A percentile compares a stretch with the other conserved stretches of the same genome.
Conservation (phyloP, 2,113 vertebrate species). For the Oxyura jamaicensis region DNA sequence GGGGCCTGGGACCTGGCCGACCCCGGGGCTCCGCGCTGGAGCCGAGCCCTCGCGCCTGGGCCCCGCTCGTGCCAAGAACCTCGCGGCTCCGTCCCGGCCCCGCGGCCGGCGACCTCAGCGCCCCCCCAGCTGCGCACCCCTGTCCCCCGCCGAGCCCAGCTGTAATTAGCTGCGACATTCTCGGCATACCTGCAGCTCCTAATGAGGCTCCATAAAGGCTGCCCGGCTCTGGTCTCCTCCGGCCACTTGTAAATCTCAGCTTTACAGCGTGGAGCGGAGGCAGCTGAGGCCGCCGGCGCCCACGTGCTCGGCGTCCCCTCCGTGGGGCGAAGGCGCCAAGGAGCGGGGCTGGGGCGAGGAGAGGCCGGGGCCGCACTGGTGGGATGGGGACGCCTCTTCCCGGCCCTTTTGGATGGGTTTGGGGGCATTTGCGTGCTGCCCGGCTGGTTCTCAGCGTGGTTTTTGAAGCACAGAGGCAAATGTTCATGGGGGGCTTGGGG, state of each 20-base stretch:
- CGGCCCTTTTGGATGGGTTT: rapidly evolving
- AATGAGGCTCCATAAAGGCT: conserved; percentile 70
- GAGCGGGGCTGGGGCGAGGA: not conserved
- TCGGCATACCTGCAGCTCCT: conserved; percentile 64
- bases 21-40: rapidly evolving
- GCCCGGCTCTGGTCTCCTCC: not conserved
- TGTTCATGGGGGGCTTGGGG: rapidly evolving
- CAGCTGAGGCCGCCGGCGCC: not conserved
- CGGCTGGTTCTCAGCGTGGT: not conserved
- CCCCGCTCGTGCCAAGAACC: not conserved
- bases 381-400: not conserved
- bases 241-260: conserved; percentile 53
- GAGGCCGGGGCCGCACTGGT: not conserved
- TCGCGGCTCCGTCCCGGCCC: not conserved
- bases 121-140: not conserved
- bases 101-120: not conserved
- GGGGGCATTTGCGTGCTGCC: not conserved
- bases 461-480: not conserved
- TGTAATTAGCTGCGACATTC: conserved; percentile 57
- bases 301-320: not conserved
- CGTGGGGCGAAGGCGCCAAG: not conserved
- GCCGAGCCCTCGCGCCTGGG: rapidly evolving
- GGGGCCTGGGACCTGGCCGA: not conserved
- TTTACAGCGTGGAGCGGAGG: conserved; percentile 28
- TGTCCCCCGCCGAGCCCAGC: not conserved